Evolutionary conservation across 2,113 vertebrate species (phyloP).

Genomic region (Recurvirostra avosetta): DNA sequence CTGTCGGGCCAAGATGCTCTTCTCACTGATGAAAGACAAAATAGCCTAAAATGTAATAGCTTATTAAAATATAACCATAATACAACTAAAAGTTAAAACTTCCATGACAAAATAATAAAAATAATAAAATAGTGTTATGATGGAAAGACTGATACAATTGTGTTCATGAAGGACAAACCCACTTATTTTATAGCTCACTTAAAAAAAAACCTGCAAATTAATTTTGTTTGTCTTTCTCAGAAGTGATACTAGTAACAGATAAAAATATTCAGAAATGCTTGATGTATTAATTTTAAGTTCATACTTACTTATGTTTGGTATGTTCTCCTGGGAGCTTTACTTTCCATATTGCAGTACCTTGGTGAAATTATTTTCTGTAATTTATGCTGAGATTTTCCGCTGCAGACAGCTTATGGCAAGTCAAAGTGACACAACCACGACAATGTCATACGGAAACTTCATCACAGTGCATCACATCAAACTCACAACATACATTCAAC

Average conservation of each 20-base stretch:
- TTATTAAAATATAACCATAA: neutral
- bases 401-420: neutral
- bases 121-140: neutral
- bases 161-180: neutral
- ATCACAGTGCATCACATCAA: neutral
- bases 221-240: neutral
- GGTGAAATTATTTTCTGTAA: neutral
- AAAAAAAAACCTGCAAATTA: neutral
- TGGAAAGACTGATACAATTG: neutral
- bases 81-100: neutral
- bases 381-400: neutral
- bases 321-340: neutral
- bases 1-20: neutral
- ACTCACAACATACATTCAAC: neutral
- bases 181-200: neutral
- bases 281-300: neutral
- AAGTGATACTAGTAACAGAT: neutral
- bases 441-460: neutral
- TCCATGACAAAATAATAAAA: neutral
- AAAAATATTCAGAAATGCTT: neutral
- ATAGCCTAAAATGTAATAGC: neutral
- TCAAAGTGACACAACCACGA: neutral
- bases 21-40: neutral
- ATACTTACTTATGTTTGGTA: neutral
- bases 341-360: neutral